Conservation (phyloP, 2,888 invertebrate species). For the Orthosia incerta region DNA sequence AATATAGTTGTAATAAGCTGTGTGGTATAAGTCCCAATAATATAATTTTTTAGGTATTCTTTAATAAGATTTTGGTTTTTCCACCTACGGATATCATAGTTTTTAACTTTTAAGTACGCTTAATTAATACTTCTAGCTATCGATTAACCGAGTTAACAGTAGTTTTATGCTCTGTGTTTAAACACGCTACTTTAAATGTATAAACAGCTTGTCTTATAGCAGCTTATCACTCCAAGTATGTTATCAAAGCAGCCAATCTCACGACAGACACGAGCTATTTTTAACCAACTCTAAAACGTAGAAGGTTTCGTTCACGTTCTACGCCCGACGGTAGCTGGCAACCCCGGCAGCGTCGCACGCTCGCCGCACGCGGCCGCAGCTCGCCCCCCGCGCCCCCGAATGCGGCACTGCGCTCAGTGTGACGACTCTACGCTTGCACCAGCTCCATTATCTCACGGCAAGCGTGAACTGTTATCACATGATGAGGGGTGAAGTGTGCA, state of each 20-base stretch:
- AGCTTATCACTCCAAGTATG: neutral
- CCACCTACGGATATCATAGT: too few relatives aligned
- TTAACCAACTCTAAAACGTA: too few relatives aligned
- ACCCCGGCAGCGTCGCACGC: slow-evolving; percentile 55
- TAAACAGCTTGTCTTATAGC: neutral
- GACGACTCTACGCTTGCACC: slow-evolving; percentile 51
- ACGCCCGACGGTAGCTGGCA: slow-evolving; percentile 39
- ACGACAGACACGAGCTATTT: neutral
- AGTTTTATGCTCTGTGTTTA: neutral
- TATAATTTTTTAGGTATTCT: neutral
- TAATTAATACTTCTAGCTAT: neutral
- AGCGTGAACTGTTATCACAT: neutral
- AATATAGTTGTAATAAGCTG: neutral
- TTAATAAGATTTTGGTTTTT: too few relatives aligned
- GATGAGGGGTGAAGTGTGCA: neutral
- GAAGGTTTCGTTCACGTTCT: too few relatives aligned
- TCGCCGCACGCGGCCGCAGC: slow-evolving; percentile 74
- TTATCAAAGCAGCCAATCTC: neutral
- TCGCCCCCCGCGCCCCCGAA: slow-evolving; percentile 85
- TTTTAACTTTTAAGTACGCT: too few relatives aligned
- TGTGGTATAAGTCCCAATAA: too few relatives aligned
- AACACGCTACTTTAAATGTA: neutral
- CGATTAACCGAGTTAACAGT: neutral
- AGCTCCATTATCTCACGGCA: slow-evolving; percentile 46
- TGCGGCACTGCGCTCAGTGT: slow-evolving; percentile 87